Percentiles rank a stretch among this genome's conserved stretches.
Evolutionary conservation across 2,888 invertebrate species (phyloP).

Genomic region (Plebejus melissa): DNA sequence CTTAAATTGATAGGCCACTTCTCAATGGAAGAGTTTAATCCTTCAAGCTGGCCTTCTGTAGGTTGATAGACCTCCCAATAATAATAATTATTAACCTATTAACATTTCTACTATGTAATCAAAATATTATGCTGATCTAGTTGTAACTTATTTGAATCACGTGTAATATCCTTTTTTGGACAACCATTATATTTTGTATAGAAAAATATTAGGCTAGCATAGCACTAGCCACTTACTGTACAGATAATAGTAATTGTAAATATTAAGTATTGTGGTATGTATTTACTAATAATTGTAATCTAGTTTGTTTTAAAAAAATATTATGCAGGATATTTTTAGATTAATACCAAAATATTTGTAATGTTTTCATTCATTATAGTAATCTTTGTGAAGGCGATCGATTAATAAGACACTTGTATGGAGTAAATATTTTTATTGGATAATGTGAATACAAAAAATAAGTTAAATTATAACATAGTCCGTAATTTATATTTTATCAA

Average conservation of each 20-base stretch:
- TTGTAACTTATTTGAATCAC: neutral
- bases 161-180: neutral
- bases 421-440: slow-evolving; percentile 58
- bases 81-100: too few relatives aligned
- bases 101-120: too few relatives aligned
- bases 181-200: neutral
- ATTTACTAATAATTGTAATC: slow-evolving; percentile 18
- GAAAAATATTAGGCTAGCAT: slow-evolving; percentile 28
- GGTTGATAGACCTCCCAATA: too few relatives aligned
- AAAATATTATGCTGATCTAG: neutral
- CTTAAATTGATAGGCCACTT: too few relatives aligned
- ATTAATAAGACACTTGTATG: slow-evolving; percentile 37
- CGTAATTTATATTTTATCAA: slow-evolving; percentile 21
- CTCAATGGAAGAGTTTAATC: too few relatives aligned
- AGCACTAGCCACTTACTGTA: slow-evolving; percentile 28
- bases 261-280: neutral
- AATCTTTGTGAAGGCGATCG: neutral
- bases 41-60: too few relatives aligned
- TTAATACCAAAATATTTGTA: neutral
- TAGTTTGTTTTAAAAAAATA: neutral
- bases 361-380: neutral
- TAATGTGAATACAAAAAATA: slow-evolving; percentile 62
- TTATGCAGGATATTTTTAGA: neutral
- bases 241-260: neutral
- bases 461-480: slow-evolving; percentile 54